A percentile compares a stretch with the other conserved stretches of the same genome.
These are phyloP conservation scores for Nesoenas mayeri DNA, from an alignment of 2,113 vertebrate genomes.

Conservation along the genomic window DNA sequence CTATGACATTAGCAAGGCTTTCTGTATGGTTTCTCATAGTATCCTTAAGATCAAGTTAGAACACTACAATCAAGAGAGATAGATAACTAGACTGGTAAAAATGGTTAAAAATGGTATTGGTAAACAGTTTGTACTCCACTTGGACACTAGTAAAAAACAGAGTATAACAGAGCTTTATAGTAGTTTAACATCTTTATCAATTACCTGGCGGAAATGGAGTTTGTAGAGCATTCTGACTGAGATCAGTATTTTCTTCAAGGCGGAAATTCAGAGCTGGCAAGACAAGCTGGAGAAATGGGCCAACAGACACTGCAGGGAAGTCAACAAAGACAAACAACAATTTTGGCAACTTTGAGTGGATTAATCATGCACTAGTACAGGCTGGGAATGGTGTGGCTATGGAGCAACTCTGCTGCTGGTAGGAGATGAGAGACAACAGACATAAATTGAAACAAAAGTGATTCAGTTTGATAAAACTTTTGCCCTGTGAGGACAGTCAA, in stretches of 20 bases:
- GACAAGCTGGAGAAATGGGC: not conserved
- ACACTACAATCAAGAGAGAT: not conserved
- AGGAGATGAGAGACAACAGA: not conserved
- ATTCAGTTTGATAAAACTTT: not conserved
- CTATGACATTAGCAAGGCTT: not conserved
- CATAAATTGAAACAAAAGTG: not conserved
- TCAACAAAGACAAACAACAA: not conserved
- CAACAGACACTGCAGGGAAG: not conserved
- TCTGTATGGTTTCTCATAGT: not conserved
- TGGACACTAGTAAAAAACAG: not conserved
- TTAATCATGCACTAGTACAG: not conserved
- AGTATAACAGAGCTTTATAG: not conserved
- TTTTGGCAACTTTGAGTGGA: not conserved
- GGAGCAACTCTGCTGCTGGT: not conserved
- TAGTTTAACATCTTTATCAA: not conserved
- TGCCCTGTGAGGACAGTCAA: not conserved
- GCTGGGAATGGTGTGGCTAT: not conserved
- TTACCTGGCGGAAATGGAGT: not conserved
- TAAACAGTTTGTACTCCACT: not conserved
- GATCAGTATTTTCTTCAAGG: not conserved
- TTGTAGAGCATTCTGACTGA: not conserved
- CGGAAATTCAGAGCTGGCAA: not conserved
- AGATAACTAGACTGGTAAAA: not conserved
- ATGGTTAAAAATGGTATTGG: not conserved
- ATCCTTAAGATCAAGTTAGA: not conserved